Percentiles rank a stretch among this genome's conserved stretches.
Conservation (phyloP, 2,113 vertebrate genomes). For the Mohoua ochrocephala region DNA sequence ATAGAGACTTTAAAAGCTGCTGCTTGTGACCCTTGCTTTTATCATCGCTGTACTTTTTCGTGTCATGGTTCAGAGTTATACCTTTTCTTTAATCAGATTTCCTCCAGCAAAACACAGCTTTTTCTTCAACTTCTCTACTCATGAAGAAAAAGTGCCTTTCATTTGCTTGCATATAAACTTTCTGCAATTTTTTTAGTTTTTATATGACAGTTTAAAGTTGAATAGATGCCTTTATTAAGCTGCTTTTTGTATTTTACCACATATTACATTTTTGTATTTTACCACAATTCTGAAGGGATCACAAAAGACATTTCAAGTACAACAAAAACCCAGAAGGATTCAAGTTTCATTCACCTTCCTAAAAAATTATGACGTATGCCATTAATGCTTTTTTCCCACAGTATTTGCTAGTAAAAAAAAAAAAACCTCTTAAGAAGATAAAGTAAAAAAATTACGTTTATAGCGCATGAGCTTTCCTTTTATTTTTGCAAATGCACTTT, state of each 20-base stretch:
- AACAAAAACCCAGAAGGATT: not conserved
- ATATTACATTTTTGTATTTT: not conserved
- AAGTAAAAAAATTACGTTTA: not conserved
- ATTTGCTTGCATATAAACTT: not conserved
- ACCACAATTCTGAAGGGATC: not conserved
- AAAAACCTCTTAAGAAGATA: not conserved
- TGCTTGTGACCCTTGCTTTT: not conserved
- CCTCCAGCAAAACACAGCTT: not conserved
- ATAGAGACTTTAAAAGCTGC: not conserved
- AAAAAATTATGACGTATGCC: not conserved
- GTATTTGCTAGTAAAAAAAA: not conserved
- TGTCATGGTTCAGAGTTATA: not conserved
- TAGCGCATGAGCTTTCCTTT: not conserved
- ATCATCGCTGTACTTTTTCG: not conserved
- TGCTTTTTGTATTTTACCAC: not conserved
- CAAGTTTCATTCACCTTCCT: not conserved
- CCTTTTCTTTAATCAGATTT: not conserved
- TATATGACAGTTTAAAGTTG: not conserved
- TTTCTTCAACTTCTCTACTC: not conserved
- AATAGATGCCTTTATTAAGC: not conserved
- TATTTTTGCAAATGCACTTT: not conserved
- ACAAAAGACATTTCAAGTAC: not conserved
- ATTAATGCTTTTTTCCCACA: not conserved
- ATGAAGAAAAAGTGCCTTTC: not conserved
- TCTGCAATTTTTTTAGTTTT: not conserved